These are phyloP conservation scores for Pseudopleuronectes americanus DNA, from an alignment of 2,797 vertebrate species.

Conservation along the genomic window DNA sequence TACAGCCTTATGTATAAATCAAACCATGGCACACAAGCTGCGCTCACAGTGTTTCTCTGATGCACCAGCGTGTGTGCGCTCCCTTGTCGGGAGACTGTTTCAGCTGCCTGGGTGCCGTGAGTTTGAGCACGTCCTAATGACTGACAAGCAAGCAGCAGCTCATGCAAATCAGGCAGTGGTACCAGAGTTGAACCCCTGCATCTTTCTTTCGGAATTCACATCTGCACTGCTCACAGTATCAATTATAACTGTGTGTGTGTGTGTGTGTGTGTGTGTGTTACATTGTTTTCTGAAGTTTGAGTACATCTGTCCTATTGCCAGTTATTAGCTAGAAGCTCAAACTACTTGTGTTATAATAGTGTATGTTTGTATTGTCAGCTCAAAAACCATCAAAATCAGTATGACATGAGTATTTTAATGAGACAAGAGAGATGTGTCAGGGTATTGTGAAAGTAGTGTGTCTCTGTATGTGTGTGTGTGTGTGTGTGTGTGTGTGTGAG, in stretches of 20 bases:
- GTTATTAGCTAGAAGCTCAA: not conserved
- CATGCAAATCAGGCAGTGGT: constrained; percentile 77
- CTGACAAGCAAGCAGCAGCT: constrained; percentile 72
- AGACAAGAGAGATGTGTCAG: not conserved
- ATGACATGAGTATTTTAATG: not conserved
- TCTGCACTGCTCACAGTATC: constrained; percentile 55
- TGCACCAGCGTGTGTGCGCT: constrained; percentile 30
- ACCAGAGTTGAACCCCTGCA: constrained; percentile 75
- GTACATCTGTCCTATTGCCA: not conserved
- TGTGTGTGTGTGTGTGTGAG: not conserved
- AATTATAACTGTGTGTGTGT: constrained; percentile 38
- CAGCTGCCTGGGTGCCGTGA: constrained; percentile 48
- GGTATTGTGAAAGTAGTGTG: constrained; percentile 5
- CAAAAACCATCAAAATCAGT: not conserved
- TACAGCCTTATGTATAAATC: constrained; percentile 55
- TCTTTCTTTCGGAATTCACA: constrained; percentile 70
- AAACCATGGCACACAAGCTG: constrained; percentile 35
- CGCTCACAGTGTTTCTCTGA: constrained; percentile 22
- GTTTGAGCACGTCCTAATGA: constrained; percentile 72
- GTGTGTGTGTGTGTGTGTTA: not conserved
- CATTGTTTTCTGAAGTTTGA: constrained; percentile 1
- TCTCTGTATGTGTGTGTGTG: not conserved
- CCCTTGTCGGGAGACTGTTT: constrained; percentile 55
- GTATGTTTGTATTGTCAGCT: not conserved
- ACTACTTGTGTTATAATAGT: not conserved